Evolutionary conservation across 2,113 vertebrate species (phyloP).

Genomic region (Scolopax mira): DNA sequence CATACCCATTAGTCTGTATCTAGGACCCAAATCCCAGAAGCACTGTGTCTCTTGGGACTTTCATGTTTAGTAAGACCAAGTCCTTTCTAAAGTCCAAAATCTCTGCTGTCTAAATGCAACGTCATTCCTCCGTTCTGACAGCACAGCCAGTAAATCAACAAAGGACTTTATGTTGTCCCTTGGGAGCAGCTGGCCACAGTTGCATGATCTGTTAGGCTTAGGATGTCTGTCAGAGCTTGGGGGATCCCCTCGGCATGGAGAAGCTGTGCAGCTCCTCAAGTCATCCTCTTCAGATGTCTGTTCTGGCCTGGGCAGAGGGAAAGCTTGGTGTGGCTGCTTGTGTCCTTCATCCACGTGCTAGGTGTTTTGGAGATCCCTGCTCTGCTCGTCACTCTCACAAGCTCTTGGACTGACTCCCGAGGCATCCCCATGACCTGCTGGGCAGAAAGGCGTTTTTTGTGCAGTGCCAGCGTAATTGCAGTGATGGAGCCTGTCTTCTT

Average conservation of each 20-base stretch:
- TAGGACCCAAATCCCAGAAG: neutral
- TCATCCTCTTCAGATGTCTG: neutral
- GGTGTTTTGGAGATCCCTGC: neutral
- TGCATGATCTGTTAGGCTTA: neutral
- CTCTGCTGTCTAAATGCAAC: neutral
- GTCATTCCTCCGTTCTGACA: neutral
- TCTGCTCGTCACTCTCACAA: neutral
- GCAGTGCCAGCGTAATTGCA: neutral
- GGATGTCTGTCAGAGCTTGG: neutral
- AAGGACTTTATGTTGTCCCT: neutral
- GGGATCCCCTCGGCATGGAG: neutral
- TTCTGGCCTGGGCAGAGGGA: neutral
- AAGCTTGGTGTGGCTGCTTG: neutral
- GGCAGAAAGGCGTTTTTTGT: neutral
- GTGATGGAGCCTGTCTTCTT: neutral
- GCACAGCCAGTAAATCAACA: neutral
- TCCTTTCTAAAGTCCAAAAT: neutral
- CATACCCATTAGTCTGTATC: neutral
- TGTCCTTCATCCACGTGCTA: rapidly evolving
- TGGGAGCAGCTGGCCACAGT: neutral
- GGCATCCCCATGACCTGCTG: rapidly evolving
- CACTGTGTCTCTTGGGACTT: neutral
- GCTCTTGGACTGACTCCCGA: neutral
- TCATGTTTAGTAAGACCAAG: neutral
- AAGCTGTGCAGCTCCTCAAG: neutral